A percentile compares a stretch with the other conserved stretches of the same genome.
These are phyloP conservation scores for Burhinus bistriatus DNA, from an alignment of 2,113 vertebrate genomes.

Conservation along the genomic window DNA sequence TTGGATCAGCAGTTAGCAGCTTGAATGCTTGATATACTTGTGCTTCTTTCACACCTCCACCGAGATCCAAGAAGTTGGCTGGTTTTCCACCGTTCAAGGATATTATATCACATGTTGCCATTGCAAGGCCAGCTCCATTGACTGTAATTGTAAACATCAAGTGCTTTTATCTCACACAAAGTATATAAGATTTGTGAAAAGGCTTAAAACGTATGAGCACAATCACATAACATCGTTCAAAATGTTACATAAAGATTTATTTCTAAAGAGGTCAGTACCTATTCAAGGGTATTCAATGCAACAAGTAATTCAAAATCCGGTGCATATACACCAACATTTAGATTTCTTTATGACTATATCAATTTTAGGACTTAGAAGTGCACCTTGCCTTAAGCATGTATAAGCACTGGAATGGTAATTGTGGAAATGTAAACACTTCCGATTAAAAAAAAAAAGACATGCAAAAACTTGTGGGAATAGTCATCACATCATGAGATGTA, in stretches of 20 bases:
- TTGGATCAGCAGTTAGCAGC: slow-evolving; percentile 92
- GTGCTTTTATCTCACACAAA: neutral
- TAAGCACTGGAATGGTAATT: neutral
- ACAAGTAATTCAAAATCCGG: neutral
- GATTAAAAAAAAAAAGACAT: neutral
- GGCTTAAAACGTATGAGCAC: neutral
- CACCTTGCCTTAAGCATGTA: neutral
- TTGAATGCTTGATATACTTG: slow-evolving; percentile 98
- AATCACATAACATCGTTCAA: neutral
- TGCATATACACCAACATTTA: neutral
- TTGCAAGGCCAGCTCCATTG: slow-evolving; percentile 95
- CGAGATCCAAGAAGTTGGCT: slow-evolving; percentile 96
- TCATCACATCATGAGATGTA: fast-evolving
- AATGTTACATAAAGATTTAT: neutral
- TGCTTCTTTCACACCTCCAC: slow-evolving; percentile 94
- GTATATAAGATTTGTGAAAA: neutral
- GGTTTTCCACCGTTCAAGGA: slow-evolving; percentile 94
- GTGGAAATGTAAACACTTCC: neutral
- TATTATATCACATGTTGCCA: slow-evolving; percentile 99
- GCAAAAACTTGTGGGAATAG: neutral
- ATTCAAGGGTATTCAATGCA: neutral
- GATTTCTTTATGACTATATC: neutral
- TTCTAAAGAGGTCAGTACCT: neutral
- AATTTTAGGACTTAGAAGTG: neutral
- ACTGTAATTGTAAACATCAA: slow-evolving; percentile 75